These are phyloP conservation scores for Philereme transversata DNA, from an alignment of 2,888 invertebrate genomes.

Conservation along the genomic window DNA sequence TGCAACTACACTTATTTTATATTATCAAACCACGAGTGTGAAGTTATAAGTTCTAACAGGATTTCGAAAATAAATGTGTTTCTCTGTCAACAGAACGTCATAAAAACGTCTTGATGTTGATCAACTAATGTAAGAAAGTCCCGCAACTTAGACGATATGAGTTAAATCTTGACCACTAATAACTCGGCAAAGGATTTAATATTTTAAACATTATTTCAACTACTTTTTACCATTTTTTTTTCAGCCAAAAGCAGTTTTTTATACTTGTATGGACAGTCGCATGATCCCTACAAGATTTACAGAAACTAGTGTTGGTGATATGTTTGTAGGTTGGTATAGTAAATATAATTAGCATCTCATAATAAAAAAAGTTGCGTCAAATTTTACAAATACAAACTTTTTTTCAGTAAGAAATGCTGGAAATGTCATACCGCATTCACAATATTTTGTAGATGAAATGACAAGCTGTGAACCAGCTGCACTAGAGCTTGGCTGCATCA, in stretches of 20 bases:
- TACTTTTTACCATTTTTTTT: constrained; percentile 20
- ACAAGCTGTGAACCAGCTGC: constrained; percentile 98
- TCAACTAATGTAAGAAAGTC: too few relatives aligned
- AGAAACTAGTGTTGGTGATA: constrained; percentile 97
- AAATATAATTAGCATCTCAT: constrained; percentile 6
- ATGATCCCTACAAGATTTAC: constrained; percentile 98
- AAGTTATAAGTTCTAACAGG: too few relatives aligned
- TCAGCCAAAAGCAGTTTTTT: constrained; percentile 98
- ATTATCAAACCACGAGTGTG: too few relatives aligned
- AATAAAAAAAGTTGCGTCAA: neutral
- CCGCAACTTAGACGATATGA: too few relatives aligned
- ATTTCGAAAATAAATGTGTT: too few relatives aligned
- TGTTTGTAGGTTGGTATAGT: constrained; percentile 93
- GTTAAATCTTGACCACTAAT: too few relatives aligned
- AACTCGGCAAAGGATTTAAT: too few relatives aligned
- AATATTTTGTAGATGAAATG: constrained; percentile 93
- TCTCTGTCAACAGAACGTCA: too few relatives aligned
- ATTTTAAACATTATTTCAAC: neutral
- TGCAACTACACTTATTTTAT: too few relatives aligned
- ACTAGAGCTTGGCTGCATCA: constrained; percentile 95
- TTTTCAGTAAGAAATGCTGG: constrained; percentile 96
- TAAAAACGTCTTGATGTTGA: too few relatives aligned
- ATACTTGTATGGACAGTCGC: constrained; percentile 99
- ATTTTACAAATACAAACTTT: constrained; percentile 19
- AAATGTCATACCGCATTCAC: constrained; percentile 96